Evolutionary conservation across 2,888 invertebrate species (phyloP), one percentile per base, ranked within the genome.

Genomic region (Eueremaeus valkanovi): DNA sequence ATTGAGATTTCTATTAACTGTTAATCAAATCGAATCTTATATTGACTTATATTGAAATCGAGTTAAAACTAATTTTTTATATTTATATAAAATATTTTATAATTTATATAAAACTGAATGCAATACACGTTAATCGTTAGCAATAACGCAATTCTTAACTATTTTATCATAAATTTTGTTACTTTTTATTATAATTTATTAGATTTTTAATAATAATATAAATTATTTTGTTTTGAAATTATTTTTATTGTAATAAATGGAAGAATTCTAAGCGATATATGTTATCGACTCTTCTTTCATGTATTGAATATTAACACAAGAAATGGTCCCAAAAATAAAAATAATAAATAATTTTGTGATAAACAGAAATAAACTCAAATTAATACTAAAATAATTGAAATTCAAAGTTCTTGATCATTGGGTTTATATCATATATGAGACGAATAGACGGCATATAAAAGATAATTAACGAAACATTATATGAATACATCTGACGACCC

Each of bases 311-410:
- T n/a, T n/a, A n/a, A 24, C 16, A 24, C 24, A 24, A 55, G 27
- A 55, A 55, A 55, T 55, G 55, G 55, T 55, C 55, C 55, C 55
- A 27, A 55, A 55, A 55, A 24, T 55, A 27, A 55, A 55, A 55
- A 24, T 55, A 55, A 55, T 55, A 55, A 55, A 55, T 55, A 21
- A 55, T 11, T 55, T 24, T 55, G 5, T 55, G 24, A 16, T 45
- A 27, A 16, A 55, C 11, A 13, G 24, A 55, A 55, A 27, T 27
- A 24, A 55, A 55, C 5, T 21, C 9, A 55, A 11, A 55, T 27
- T 55, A 24, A 55, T 55, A 45, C 16, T 24, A 27, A 55, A 27
- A 21, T n/a, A 51, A 24, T 55, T 55, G 11, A 40, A 45, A 16
- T 21, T 55, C 27, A 27, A 55, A 24, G 11, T 45, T 45, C 45